Conservation (phyloP, 2,888 invertebrate genomes). For the Dryomyza anilis region DNA sequence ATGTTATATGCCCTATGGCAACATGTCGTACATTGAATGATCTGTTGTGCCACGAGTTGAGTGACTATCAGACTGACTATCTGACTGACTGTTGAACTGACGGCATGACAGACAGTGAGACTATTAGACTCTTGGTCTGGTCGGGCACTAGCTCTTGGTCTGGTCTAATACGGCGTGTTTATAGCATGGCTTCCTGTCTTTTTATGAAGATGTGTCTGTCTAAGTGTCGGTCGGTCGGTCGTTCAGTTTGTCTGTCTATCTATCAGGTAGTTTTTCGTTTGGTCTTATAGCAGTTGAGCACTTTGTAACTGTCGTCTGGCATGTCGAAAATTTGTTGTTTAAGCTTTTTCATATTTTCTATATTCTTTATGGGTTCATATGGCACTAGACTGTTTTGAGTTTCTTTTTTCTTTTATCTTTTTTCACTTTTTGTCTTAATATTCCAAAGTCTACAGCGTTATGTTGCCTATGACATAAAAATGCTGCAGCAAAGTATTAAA, state of each 20-base stretch:
- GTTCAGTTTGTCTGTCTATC: background rate
- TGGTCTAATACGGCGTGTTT: too few relatives aligned
- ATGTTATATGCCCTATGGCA: too few relatives aligned
- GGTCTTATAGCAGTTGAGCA: background rate
- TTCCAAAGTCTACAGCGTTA: too few relatives aligned
- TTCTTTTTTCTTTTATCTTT: conserved; percentile 1
- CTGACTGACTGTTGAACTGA: background rate
- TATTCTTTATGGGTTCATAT: too few relatives aligned
- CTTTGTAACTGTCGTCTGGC: background rate
- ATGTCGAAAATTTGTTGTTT: too few relatives aligned
- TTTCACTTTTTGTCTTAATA: background rate
- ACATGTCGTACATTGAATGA: too few relatives aligned
- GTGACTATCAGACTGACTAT: background rate
- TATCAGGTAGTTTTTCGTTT: background rate
- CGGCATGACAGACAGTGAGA: background rate
- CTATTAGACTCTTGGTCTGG: background rate
- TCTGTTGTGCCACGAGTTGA: background rate
- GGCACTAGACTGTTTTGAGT: too few relatives aligned
- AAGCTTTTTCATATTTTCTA: too few relatives aligned
- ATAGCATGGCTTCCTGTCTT: background rate
- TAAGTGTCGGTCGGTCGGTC: background rate
- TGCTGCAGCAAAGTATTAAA: too few relatives aligned
- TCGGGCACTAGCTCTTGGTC: too few relatives aligned
- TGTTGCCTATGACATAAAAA: too few relatives aligned
- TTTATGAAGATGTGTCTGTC: background rate